These are phyloP conservation scores for Meles meles DNA, from an alignment of 2,113 vertebrate species.

Conservation along the genomic window DNA sequence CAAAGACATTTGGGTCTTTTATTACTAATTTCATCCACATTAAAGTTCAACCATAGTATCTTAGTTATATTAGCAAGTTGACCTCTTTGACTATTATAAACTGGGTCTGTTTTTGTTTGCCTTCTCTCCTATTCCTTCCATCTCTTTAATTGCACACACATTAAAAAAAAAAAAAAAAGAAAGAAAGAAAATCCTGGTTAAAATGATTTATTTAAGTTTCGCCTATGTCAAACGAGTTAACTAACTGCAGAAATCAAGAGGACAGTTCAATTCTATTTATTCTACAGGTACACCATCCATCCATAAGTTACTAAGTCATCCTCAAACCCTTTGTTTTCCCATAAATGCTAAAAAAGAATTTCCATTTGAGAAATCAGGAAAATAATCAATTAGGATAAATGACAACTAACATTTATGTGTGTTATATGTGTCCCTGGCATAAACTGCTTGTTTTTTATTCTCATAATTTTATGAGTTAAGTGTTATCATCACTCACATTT, in stretches of 20 bases:
- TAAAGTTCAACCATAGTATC: not conserved
- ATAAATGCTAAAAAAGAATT: not conserved
- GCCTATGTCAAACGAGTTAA: not conserved
- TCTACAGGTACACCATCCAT: not conserved
- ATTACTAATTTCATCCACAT: not conserved
- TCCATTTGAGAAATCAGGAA: not conserved
- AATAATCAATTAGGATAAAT: not conserved
- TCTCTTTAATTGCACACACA: not conserved
- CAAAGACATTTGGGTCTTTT: constrained; percentile 15
- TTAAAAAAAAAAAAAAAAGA: not conserved
- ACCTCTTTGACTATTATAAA: not conserved
- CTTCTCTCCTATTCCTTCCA: not conserved
- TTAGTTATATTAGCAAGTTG: not conserved
- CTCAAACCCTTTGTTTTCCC: not conserved
- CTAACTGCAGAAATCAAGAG: not conserved
- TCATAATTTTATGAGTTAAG: not conserved
- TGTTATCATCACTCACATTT: not conserved
- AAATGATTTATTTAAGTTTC: not conserved
- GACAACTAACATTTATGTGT: not conserved
- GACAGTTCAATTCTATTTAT: not conserved
- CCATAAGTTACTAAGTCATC: not conserved
- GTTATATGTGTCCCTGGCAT: too few relatives aligned
- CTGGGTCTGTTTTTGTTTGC: not conserved
- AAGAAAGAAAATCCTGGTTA: not conserved
- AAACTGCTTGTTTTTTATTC: not conserved